These are phyloP conservation scores for Spinus pinus DNA, from an alignment of 2,797 vertebrate species.

Conservation along the genomic window DNA sequence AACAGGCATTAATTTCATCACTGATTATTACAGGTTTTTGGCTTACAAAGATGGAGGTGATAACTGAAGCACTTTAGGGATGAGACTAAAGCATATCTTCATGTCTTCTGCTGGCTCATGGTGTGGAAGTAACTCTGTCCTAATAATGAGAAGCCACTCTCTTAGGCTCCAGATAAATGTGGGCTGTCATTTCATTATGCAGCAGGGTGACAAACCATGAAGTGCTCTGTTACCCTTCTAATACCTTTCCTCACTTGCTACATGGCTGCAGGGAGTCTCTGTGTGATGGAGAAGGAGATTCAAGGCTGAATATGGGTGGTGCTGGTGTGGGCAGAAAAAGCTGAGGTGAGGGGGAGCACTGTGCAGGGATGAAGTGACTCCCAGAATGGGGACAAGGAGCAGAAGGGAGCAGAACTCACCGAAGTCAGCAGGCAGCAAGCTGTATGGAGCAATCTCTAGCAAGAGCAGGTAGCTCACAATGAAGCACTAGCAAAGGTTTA, in stretches of 20 bases:
- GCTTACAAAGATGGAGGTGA: not conserved
- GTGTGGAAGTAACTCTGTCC: not conserved
- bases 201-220: not conserved
- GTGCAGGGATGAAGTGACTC: not conserved
- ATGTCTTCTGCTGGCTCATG: not conserved
- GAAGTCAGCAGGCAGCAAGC: not conserved
- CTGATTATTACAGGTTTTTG: not conserved
- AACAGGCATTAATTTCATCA: not conserved
- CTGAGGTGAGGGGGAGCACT: not conserved
- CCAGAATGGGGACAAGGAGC: not conserved
- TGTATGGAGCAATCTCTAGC: not conserved
- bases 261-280: not conserved
- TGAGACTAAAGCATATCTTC: not conserved
- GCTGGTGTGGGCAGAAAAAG: not conserved
- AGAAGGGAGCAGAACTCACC: not conserved
- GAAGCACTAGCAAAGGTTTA: not conserved
- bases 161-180: not conserved
- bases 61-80: not conserved
- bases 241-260: not conserved
- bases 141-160: not conserved
- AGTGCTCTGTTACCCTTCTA: not conserved
- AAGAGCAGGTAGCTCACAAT: not conserved
- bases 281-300: not conserved
- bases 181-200: not conserved
- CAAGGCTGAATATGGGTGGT: not conserved